phyloP scores from a whole-genome alignment of 2,797 vertebrate genomes.

The Oreochromis mossambicus region DNA sequence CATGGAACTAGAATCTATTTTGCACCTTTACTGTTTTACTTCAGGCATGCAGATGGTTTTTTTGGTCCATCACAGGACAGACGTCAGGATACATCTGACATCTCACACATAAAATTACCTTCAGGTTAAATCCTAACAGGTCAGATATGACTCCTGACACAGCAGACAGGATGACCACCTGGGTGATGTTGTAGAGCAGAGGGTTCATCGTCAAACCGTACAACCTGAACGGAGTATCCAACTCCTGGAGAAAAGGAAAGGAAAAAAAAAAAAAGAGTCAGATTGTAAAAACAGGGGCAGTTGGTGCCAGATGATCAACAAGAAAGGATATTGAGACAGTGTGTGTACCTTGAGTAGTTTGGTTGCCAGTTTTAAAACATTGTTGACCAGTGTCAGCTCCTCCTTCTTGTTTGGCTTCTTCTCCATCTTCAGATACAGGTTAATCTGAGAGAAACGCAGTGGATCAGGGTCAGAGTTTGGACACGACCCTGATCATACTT shows the following conservation, averaged over 20 bases:
- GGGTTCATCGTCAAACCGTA: constrained; percentile 98
- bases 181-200: constrained; percentile 97
- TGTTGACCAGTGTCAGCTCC: constrained; percentile 96
- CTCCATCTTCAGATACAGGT: constrained; percentile 99
- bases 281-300: background rate
- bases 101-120: constrained; percentile 75
- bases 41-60: accelerated
- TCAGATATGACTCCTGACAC: constrained; percentile 98
- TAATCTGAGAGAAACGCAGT: constrained; percentile 77
- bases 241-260: constrained; percentile 74
- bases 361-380: constrained; percentile 96
- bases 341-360: constrained; percentile 92
- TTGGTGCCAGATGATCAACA: background rate
- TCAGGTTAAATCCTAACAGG: constrained; percentile 96
- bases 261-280: accelerated
- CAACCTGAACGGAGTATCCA: constrained; percentile 92
- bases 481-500: accelerated
- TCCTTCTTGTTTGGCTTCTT: constrained; percentile 99
- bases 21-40: background rate
- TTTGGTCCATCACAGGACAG: too few species aligned
- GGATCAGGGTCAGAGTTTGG: background rate
- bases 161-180: constrained; percentile 97
- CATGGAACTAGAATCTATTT: background rate
- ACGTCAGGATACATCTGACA: too few species aligned
- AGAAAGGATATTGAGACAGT: background rate